phyloP scores from a whole-genome alignment of 2,797 vertebrate species.

The Paratrypauchen microcephalus region DNA sequence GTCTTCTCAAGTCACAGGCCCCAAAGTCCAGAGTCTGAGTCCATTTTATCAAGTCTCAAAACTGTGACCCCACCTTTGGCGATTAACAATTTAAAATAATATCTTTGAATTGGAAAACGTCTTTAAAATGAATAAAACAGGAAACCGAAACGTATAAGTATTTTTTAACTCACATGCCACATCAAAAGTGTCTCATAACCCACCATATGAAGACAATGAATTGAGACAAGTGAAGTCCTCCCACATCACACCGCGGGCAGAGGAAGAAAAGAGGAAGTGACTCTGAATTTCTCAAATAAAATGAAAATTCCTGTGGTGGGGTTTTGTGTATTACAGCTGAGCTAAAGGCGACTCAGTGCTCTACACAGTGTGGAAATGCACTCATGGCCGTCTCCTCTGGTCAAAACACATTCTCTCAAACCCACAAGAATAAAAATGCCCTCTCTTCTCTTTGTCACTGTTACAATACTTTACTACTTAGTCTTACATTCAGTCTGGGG shows the following conservation, averaged over 20 bases:
- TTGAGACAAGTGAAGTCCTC: conserved; percentile 1
- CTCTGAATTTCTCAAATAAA: conserved; percentile 44
- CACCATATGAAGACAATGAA: background rate
- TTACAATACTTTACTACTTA: conserved; percentile 12
- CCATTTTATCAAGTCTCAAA: too few relatives aligned
- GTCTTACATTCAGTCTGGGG: background rate
- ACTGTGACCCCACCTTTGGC: too few relatives aligned
- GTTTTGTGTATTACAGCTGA: conserved; percentile 46
- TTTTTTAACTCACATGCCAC: too few relatives aligned
- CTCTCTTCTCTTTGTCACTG: conserved; percentile 15
- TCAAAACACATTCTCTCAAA: conserved; percentile 29
- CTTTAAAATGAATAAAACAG: too few relatives aligned
- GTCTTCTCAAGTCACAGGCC: too few relatives aligned
- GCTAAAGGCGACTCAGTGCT: conserved; percentile 61
- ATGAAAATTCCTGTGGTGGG: conserved; percentile 55
- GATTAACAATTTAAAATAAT: too few relatives aligned
- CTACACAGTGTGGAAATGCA: conserved; percentile 62
- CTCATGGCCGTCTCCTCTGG: conserved; percentile 47
- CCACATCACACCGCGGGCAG: conserved; percentile 42
- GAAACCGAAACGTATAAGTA: too few relatives aligned
- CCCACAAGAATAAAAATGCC: conserved; percentile 41
- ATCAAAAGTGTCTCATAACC: background rate
- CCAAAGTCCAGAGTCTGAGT: too few relatives aligned
- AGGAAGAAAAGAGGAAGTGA: conserved; percentile 25
- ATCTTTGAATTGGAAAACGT: too few relatives aligned